These are phyloP conservation scores for Zalophus californianus DNA, from an alignment of 2,797 vertebrate species.

Conservation along the genomic window DNA sequence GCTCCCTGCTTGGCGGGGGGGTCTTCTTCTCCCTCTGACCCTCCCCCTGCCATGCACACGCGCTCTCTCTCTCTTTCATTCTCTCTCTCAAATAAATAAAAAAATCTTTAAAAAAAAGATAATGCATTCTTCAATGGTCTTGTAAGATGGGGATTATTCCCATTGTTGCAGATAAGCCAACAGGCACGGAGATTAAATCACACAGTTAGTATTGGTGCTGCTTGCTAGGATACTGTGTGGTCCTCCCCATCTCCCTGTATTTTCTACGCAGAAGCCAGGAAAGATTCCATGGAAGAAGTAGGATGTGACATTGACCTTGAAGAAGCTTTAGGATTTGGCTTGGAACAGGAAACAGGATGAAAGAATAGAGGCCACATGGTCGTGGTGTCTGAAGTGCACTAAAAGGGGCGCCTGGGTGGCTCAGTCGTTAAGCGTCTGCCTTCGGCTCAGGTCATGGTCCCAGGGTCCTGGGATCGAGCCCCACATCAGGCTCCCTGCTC, in stretches of 20 bases:
- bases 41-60: too few species aligned
- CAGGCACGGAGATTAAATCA: not conserved
- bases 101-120: not conserved
- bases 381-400: not conserved
- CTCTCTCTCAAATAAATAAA: too few species aligned
- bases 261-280: not conserved
- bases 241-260: not conserved
- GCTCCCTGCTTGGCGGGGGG: too few species aligned
- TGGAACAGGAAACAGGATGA: not conserved
- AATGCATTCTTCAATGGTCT: not conserved
- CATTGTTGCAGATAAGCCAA: not conserved
- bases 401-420: not conserved
- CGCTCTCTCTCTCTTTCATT: too few species aligned
- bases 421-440: too few species aligned
- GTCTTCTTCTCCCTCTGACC: too few species aligned
- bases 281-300: not conserved
- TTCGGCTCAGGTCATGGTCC: too few species aligned
- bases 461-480: too few species aligned
- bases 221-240: not conserved
- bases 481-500: too few species aligned
- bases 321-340: conserved; percentile 38
- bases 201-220: not conserved
- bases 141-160: not conserved
- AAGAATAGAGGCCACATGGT: not conserved
- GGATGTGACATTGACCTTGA: not conserved